These are phyloP conservation scores for Gulo gulo DNA, from an alignment of 2,113 vertebrate genomes.

Conservation along the genomic window DNA sequence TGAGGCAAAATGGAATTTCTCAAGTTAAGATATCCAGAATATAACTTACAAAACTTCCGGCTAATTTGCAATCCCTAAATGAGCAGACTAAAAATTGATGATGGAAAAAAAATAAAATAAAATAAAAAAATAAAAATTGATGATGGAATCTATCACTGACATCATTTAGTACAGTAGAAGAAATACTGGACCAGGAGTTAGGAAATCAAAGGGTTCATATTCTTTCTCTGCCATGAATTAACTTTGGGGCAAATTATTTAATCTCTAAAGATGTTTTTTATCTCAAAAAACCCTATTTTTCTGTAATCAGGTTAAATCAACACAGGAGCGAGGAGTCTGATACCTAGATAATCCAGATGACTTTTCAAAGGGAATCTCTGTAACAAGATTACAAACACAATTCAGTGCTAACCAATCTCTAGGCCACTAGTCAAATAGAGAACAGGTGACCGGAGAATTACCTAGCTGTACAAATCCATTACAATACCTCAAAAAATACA, in stretches of 20 bases:
- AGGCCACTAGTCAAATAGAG: not conserved
- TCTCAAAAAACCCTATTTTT: slow-evolving; percentile 25
- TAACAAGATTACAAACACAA: slow-evolving; percentile 20
- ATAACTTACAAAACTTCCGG: not conserved
- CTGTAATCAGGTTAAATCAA: slow-evolving; percentile 28
- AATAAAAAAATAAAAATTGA: not conserved
- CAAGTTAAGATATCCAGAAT: not conserved
- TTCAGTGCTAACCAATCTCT: not conserved
- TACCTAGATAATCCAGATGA: not conserved
- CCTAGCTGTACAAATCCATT: not conserved
- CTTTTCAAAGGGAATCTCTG: slow-evolving; percentile 34
- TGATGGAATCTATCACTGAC: not conserved
- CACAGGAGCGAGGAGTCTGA: not conserved
- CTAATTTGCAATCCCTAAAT: not conserved
- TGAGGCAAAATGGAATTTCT: slow-evolving; percentile 46
- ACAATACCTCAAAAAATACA: not conserved
- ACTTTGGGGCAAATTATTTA: not conserved
- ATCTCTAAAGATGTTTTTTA: not conserved
- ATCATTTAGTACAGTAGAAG: not conserved
- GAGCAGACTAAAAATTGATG: not conserved
- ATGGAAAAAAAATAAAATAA: too few species aligned
- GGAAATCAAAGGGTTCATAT: not conserved
- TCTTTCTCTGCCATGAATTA: slow-evolving; percentile 22
- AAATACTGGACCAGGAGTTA: not conserved
- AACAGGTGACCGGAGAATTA: not conserved